Evolutionary conservation across 1,140 invertebrate genomes (phyloP).

Genomic region (Pseudomyrmex pallidus): DNA sequence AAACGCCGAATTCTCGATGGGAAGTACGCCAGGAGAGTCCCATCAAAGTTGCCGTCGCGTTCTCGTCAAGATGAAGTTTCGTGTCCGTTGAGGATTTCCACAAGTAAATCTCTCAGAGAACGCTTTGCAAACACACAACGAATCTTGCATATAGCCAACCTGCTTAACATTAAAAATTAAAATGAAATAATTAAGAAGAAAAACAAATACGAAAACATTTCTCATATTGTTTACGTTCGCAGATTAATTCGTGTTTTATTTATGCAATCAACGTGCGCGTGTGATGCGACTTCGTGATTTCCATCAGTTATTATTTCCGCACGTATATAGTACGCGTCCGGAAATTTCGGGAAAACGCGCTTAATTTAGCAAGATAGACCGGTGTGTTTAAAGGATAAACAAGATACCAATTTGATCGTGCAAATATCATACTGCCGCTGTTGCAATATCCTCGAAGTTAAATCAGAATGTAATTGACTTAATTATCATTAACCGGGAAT

Average conservation of each 20-base stretch:
- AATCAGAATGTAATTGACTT: constrained; percentile 19
- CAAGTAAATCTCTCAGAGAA: constrained; percentile 50
- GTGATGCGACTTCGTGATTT: constrained; percentile 14
- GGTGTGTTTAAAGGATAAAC: constrained; percentile 43
- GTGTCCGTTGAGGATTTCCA: constrained; percentile 20
- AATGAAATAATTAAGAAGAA: constrained; percentile 40
- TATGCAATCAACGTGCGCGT: constrained; percentile 15
- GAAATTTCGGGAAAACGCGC: constrained; percentile 26
- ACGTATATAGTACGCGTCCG: background rate
- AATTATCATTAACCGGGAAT: constrained; percentile 23
- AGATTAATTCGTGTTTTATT: background rate
- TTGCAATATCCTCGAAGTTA: constrained; percentile 31
- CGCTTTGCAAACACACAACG: background rate
- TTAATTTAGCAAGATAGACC: constrained; percentile 42
- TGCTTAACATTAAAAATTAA: constrained; percentile 36
- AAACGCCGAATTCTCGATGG: constrained; percentile 11
- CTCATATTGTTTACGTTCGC: no score
- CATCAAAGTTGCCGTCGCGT: constrained; percentile 17
- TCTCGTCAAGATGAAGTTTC: constrained; percentile 27
- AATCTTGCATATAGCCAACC: constrained; percentile 29
- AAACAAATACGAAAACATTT: no score
- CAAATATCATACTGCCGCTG: constrained; percentile 21
- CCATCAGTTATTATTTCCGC: constrained; percentile 22
- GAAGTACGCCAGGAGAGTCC: constrained; percentile 29
- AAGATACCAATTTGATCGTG: constrained; percentile 40